Conservation (phyloP, 2,113 vertebrate genomes). For the Phylloscopus whistleri region DNA sequence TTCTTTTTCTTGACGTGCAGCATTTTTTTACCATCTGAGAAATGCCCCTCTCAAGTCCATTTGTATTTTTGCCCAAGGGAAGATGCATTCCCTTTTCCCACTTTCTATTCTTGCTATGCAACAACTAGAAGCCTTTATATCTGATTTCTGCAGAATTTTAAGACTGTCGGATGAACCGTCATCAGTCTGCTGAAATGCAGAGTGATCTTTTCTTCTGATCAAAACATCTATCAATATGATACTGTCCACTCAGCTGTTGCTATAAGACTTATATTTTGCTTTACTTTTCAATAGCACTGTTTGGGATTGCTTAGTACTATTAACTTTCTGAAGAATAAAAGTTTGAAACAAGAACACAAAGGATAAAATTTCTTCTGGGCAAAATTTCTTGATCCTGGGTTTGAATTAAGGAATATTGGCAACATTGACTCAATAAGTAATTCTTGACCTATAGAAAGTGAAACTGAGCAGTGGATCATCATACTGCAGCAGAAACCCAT, state of each 20-base stretch:
- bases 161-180: neutral
- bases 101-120: neutral
- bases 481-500: neutral
- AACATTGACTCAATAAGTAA: neutral
- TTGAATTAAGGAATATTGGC: neutral
- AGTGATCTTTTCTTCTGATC: neutral
- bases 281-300: neutral
- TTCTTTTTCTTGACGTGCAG: neutral
- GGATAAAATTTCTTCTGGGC: neutral
- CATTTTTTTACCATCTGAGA: neutral
- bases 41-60: neutral
- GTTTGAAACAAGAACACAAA: neutral
- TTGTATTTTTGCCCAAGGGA: neutral
- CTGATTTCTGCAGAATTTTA: neutral
- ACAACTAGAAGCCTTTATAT: neutral
- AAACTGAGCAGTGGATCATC: neutral
- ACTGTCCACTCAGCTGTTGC: neutral
- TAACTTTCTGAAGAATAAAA: neutral
- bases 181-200: neutral
- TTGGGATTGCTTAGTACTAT: neutral
- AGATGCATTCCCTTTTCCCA: neutral
- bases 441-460: neutral
- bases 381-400: neutral
- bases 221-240: neutral
- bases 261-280: neutral